A percentile compares a stretch with the other conserved stretches of the same genome.
These are phyloP conservation scores for Clangula hyemalis DNA, from an alignment of 2,797 vertebrate genomes.

Conservation along the genomic window DNA sequence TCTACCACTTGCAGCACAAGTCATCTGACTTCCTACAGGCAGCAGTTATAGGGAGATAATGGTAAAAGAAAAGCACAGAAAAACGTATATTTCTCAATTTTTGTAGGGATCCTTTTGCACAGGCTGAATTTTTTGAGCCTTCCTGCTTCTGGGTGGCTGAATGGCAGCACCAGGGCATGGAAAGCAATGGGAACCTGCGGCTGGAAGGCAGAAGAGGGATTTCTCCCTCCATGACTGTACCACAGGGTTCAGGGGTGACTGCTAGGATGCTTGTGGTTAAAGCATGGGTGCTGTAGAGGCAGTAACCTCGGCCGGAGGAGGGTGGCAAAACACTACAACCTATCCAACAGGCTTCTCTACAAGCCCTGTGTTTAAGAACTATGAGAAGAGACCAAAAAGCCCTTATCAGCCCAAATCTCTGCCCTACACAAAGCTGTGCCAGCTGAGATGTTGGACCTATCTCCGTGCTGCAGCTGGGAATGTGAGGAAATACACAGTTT, in stretches of 20 bases:
- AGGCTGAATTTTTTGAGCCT: background rate
- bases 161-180: background rate
- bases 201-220: background rate
- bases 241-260: background rate
- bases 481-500: background rate
- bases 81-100: fast-evolving
- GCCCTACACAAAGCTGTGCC: background rate
- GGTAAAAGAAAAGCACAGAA: background rate
- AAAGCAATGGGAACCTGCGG: background rate
- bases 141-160: background rate
- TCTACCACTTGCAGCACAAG: background rate
- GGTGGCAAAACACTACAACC: background rate
- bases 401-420: background rate
- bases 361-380: background rate
- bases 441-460: background rate
- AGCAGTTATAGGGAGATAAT: background rate
- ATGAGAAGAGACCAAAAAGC: background rate
- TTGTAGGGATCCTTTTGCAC: background rate
- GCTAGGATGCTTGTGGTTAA: background rate
- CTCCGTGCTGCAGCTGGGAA: background rate
- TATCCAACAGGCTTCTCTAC: background rate
- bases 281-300: background rate
- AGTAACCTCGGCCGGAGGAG: background rate
- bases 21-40: background rate
- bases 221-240: background rate